phyloP scores from a whole-genome alignment of 2,888 invertebrate genomes.

The Drosophila putrida region DNA sequence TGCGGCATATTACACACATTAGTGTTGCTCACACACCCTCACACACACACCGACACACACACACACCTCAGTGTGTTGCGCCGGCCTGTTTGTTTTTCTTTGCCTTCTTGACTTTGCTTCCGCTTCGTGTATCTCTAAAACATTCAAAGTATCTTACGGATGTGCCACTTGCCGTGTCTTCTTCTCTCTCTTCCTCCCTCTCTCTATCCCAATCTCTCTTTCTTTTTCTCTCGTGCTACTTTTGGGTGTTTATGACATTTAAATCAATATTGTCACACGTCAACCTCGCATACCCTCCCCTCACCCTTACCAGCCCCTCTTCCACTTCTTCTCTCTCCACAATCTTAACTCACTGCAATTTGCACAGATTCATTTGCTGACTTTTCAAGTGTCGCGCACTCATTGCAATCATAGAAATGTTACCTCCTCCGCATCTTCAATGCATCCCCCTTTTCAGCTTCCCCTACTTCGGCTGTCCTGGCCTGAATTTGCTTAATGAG shows the following conservation, averaged over 20 bases:
- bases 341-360: constrained; percentile 46
- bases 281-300: constrained; percentile 1
- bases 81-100: constrained; percentile 53
- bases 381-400: constrained; percentile 61
- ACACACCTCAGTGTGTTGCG: constrained; percentile 34
- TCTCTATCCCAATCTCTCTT: too few species aligned
- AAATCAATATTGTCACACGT: constrained; percentile 78
- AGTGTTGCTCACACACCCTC: constrained; percentile 45
- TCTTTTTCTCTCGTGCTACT: constrained; percentile 47
- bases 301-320: too few species aligned
- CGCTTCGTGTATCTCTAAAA: constrained; percentile 69
- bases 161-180: constrained; percentile 73
- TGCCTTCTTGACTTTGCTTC: constrained; percentile 63
- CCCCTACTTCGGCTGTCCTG: constrained; percentile 16
- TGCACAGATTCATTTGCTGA: constrained; percentile 55
- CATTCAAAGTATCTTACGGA: constrained; percentile 80
- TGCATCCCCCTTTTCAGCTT: not conserved
- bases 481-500: constrained; percentile 78
- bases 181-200: not conserved
- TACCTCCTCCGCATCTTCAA: constrained; percentile 4
- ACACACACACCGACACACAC: constrained; percentile 26
- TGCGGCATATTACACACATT: constrained; percentile 76
- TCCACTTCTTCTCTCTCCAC: not conserved
- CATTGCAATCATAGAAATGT: constrained; percentile 62
- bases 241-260: constrained; percentile 80